Conservation (phyloP, 2,888 invertebrate genomes). For the Lutraria lutraria region DNA sequence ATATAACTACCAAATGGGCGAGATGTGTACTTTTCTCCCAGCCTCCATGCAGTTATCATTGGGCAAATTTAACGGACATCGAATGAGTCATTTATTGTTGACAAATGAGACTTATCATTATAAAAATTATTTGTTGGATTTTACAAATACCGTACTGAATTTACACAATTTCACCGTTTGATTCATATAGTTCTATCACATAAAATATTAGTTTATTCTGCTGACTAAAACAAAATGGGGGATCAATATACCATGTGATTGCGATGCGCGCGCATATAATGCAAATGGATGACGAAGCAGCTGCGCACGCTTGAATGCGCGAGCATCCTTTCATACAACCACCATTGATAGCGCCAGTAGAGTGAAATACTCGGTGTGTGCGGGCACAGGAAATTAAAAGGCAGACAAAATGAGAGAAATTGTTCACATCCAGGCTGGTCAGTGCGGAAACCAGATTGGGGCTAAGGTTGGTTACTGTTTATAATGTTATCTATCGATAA, state of each 20-base stretch:
- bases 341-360: conserved; percentile 12
- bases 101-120: too few species aligned
- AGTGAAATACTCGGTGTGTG: conserved; percentile 14
- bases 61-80: too few species aligned
- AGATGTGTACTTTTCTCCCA: too few species aligned
- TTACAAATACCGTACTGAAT: too few species aligned
- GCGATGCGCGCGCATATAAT: conserved; percentile 20
- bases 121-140: too few species aligned
- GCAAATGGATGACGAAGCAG: neutral
- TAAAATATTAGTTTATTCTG: neutral
- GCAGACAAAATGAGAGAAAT: conserved; percentile 76
- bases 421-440: conserved; percentile 73
- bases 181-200: too few species aligned
- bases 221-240: neutral
- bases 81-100: too few species aligned
- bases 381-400: conserved; percentile 20
- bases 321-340: neutral
- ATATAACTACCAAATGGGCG: too few species aligned
- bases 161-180: too few species aligned
- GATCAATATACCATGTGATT: conserved; percentile 20
- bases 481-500: neutral
- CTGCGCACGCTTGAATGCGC: conserved; percentile 36
- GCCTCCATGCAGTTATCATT: too few species aligned
- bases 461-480: conserved; percentile 70
- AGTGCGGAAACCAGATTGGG: conserved; percentile 76